Evolutionary conservation across 2,888 invertebrate species (phyloP), one percentile per base, ranked within the genome.

Genomic region (Synanthedon myopaeformis): DNA sequence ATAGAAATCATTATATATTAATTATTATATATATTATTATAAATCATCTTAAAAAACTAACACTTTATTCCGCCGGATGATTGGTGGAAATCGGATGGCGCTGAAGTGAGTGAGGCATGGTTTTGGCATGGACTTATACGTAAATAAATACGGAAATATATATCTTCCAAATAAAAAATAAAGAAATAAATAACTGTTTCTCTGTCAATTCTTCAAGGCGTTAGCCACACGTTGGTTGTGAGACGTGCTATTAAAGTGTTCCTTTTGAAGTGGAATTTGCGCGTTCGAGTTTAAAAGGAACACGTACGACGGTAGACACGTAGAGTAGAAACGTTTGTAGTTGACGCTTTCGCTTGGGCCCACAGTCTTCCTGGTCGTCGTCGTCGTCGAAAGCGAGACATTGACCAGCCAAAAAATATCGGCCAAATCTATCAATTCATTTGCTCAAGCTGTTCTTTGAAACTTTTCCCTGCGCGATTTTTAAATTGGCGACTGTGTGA

Each of bases 141-240:
- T 82, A 81, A n/a, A n/a, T n/a, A n/a, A n/a, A 55, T 56, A 64
- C 61, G 66, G 66, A 66, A 17, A 65, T 65, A 68, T 65, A 68
- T 67, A 70, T 78, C 77, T 82, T 79, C 82, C 83, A 81, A 70
- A 23, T 23, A 23, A 23, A 5, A 5, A 5, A 23, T 5, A 23
- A 72, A 35, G 10, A 35, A 68, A n/a, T n/a, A n/a, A n/a, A n/a
- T n/a, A n/a, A 67, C 69, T 65, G 72, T 67, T 72, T 79, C 78
- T 76, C 82, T 81, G 85, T 85, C 85, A 84, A 84, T 84, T 84
- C 66, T 74, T 68, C 72, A 70, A 76, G 74, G 82, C 82, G 71
- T 72, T 74, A 65, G 83, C 85, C 85, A 76, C 80, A 84, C 82
- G 77, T 79, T 79, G 85, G 85, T 86, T 86, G 85, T 85, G 86